Evolutionary conservation across 2,113 vertebrate genomes (phyloP), one percentile per base, ranked within the genome.

Genomic region (Larimichthys crocea): DNA sequence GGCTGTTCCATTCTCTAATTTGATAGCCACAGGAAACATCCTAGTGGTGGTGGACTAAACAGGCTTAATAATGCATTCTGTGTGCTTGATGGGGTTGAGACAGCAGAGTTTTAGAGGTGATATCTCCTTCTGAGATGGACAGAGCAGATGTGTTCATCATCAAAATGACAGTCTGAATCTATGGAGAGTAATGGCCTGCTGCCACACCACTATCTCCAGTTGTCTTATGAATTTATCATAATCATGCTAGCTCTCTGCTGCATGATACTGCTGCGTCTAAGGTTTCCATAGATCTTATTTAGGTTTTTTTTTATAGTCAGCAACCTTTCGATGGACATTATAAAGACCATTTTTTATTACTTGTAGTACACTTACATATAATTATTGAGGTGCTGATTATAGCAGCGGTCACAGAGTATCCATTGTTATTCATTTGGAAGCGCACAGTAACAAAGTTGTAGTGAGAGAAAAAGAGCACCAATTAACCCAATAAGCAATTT

Each of bases 101-200:
- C 75, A 20, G 82, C 60, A 3, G 59, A 69, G 49, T 59, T 77
- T 75, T 78, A 35, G 64, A 72, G 64, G 56, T 40, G 46, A 70
- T 48, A 20, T 62, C 61, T 82, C 69, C 55, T 61, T 52, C 67
- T 55, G 74, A 82, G 88, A 89, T 78, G 79, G 77, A 84, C 77
- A 12, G 65, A 60, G 74, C 83, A 83, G 88, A 88, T 84, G 76
- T 92, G 87, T 84, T 91, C 83, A 93, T 92, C 90, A 89, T 89
- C 74, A 75, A 44, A 66, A 69, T 84, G 92, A 90, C 89, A 81
- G 73, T n/a, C 48, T 14, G 49, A 57, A 63, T 89, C 83, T 84
- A 85, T 83, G 74, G 84, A 91, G 92, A 91, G 83, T 85, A 85
- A 91, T 91, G 86, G 71, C 74, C 67, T 72, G 69, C 68, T 52